These are phyloP conservation scores for Platysteira castanea DNA, from an alignment of 2,113 vertebrate genomes.

Conservation along the genomic window DNA sequence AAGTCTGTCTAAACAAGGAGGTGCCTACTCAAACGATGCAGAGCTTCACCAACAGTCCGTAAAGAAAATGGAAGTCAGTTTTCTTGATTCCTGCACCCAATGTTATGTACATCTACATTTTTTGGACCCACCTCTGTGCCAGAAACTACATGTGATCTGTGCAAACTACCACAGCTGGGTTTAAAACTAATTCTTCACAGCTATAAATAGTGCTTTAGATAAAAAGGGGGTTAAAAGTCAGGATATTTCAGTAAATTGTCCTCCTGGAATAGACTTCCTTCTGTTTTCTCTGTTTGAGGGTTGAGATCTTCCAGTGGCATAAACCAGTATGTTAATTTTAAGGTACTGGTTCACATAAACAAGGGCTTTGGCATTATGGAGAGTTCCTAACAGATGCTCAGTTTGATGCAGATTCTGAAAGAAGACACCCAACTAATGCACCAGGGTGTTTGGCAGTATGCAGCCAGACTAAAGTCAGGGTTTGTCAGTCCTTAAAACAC, in stretches of 20 bases:
- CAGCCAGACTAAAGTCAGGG: not conserved
- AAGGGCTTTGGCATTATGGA: not conserved
- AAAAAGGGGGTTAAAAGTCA: not conserved
- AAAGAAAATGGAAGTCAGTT: not conserved
- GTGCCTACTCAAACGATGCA: not conserved
- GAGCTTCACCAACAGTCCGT: not conserved
- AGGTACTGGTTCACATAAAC: not conserved
- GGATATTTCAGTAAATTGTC: not conserved
- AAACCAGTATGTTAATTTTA: not conserved
- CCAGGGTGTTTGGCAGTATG: not conserved
- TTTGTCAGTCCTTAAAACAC: not conserved
- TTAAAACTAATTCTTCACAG: not conserved
- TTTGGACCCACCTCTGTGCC: not conserved
- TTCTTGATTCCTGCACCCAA: not conserved
- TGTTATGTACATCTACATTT: fast-evolving
- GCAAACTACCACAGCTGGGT: not conserved
- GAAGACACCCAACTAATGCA: not conserved
- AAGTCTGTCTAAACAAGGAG: not conserved
- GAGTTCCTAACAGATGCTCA: not conserved
- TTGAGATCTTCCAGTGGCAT: not conserved
- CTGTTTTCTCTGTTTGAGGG: not conserved
- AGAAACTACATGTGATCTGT: not conserved
- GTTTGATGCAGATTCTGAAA: not conserved
- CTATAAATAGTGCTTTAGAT: not conserved
- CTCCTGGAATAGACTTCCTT: not conserved